Evolutionary conservation across 2,797 vertebrate species (phyloP).

Genomic region (Crocidura indochinensis): DNA sequence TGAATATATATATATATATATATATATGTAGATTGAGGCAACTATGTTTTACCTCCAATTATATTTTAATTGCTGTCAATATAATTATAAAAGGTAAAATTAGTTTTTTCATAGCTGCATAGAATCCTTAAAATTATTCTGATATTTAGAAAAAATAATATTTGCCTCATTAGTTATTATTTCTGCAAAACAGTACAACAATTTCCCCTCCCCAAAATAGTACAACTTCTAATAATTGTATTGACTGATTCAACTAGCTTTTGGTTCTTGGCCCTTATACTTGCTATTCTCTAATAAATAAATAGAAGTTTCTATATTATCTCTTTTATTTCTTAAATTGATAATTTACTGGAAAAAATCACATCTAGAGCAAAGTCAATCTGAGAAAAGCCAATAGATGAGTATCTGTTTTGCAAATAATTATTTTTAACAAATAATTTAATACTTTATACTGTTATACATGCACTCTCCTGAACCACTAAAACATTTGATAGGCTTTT

Average conservation of each 20-base stretch:
- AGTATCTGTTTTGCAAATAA: conserved; percentile 5
- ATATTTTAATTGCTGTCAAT: conserved; percentile 51
- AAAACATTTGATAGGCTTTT: conserved; percentile 38
- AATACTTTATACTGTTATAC: conserved; percentile 45
- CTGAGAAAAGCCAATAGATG: conserved; percentile 55
- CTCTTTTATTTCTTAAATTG: neutral
- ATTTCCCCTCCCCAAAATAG: neutral
- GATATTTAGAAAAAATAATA: conserved; percentile 24
- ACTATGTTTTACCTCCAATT: conserved; percentile 22
- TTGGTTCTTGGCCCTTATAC: neutral
- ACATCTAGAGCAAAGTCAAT: conserved; percentile 9
- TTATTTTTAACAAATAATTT: conserved; percentile 54
- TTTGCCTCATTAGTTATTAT: neutral
- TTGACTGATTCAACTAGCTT: neutral
- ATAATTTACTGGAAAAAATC: conserved; percentile 49
- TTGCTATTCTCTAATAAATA: neutral
- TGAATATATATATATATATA: neutral
- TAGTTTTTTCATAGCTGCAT: conserved; percentile 41
- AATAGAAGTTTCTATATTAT: neutral
- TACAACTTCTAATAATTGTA: neutral
- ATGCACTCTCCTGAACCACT: neutral
- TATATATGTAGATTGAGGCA: conserved; percentile 51
- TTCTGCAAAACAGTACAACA: neutral
- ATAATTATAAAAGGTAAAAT: conserved; percentile 54
- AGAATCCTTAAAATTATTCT: conserved; percentile 52